Conservation (phyloP, 2,888 invertebrate genomes). For the Dryocosmus kuriphilus region DNA sequence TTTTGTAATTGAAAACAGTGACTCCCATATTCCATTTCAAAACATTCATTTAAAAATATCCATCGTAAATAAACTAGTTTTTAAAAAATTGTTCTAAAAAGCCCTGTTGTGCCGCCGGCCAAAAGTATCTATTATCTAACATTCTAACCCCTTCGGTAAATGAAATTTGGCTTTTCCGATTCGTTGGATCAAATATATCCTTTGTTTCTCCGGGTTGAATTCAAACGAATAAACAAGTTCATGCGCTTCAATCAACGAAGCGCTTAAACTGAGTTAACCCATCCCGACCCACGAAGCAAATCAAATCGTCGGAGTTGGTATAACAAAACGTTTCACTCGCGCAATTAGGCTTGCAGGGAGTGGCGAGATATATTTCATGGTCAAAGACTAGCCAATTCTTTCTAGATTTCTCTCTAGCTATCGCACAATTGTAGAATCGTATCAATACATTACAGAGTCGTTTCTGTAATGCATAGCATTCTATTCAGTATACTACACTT, state of each 20-base stretch:
- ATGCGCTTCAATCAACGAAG: constrained; percentile 40
- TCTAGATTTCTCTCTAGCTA: constrained; percentile 9
- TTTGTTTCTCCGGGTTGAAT: constrained; percentile 24
- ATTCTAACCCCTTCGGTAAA: not conserved
- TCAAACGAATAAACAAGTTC: constrained; percentile 38
- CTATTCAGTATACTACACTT: not conserved
- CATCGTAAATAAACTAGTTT: not conserved
- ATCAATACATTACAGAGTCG: constrained; percentile 3
- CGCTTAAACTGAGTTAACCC: constrained; percentile 38
- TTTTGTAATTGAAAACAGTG: constrained; percentile 14
- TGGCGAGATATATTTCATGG: constrained; percentile 41
- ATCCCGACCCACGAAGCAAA: constrained; percentile 28
- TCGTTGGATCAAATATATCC: constrained; percentile 19
- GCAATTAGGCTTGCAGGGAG: constrained; percentile 30
- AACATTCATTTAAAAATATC: not conserved
- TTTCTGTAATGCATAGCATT: not conserved
- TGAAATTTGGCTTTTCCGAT: constrained; percentile 33
- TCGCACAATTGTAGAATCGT: constrained; percentile 28
- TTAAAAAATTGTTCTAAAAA: not conserved
- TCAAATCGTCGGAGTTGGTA: constrained; percentile 36
- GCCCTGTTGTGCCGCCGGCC: not conserved
- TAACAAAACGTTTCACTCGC: constrained; percentile 34
- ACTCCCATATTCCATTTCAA: not conserved
- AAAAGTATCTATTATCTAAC: not conserved
- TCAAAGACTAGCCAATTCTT: constrained; percentile 25